Evolutionary conservation across 2,888 invertebrate genomes (phyloP).

Genomic region (Sarcophaga variegata): DNA sequence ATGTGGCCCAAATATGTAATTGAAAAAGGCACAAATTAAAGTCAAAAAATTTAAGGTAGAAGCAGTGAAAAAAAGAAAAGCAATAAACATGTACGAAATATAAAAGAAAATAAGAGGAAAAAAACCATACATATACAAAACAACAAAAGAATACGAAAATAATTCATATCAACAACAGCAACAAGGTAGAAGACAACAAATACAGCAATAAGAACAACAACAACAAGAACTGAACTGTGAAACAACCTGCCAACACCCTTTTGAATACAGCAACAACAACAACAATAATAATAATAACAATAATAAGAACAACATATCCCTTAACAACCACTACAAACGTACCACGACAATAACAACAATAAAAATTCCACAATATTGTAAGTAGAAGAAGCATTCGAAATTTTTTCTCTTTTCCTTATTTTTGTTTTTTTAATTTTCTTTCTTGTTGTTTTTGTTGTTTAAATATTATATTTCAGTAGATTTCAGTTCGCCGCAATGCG

Average conservation of each 20-base stretch:
- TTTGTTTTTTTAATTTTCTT: not conserved
- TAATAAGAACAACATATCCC: constrained; percentile 4
- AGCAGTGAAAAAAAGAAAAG: not conserved
- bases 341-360: constrained; percentile 49
- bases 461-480: constrained; percentile 23
- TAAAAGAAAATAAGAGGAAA: not conserved
- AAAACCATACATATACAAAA: constrained; percentile 2
- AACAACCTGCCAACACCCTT: constrained; percentile 57
- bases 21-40: too few relatives aligned
- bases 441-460: constrained; percentile 13
- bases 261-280: not conserved
- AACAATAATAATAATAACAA: too few relatives aligned
- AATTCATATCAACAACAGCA: constrained; percentile 28
- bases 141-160: constrained; percentile 6
- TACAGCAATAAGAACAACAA: not conserved
- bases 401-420: constrained; percentile 6
- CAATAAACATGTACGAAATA: not conserved
- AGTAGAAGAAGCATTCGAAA: constrained; percentile 10
- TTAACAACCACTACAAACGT: constrained; percentile 53
- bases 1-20: too few relatives aligned
- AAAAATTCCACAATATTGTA: constrained; percentile 47
- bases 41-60: too few relatives aligned
- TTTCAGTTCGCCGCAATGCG: not conserved
- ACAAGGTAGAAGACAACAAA: constrained; percentile 9
- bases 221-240: constrained; percentile 7